phyloP scores from a whole-genome alignment of 2,888 invertebrate genomes.

The Hypomecis atomaria region DNA sequence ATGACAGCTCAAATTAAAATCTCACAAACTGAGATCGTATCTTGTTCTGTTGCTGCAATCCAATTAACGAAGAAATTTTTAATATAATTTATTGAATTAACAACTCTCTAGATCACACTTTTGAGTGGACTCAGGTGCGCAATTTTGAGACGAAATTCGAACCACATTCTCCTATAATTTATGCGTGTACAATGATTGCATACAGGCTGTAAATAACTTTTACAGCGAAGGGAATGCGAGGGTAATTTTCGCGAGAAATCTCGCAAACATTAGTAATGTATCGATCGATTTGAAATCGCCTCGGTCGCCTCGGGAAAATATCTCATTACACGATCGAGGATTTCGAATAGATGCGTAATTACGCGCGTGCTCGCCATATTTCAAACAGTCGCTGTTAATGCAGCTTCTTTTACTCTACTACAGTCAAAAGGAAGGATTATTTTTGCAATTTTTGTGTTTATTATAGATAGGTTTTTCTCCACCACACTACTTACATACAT shows the following conservation, averaged over 20 bases:
- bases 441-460: no score
- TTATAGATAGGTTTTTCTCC: no score
- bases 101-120: slow-evolving; percentile 44
- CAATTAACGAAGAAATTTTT: slow-evolving; percentile 50
- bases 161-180: slow-evolving; percentile 55
- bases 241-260: slow-evolving; percentile 61
- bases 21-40: slow-evolving; percentile 55
- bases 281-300: slow-evolving; percentile 63
- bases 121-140: slow-evolving; percentile 40
- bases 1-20: slow-evolving; percentile 60
- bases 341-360: slow-evolving; percentile 72
- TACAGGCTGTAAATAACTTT: slow-evolving; percentile 58
- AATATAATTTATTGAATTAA: slow-evolving; percentile 45
- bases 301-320: slow-evolving; percentile 63
- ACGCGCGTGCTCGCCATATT: slow-evolving; percentile 62
- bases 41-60: slow-evolving; percentile 46
- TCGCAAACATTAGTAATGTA: slow-evolving; percentile 53
- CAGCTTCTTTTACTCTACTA: slow-evolving; percentile 47
- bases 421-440: no score
- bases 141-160: slow-evolving; percentile 42
- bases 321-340: slow-evolving; percentile 63
- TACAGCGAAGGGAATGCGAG: slow-evolving; percentile 56
- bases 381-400: slow-evolving; percentile 65
- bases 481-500: no score
- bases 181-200: slow-evolving; percentile 55